phyloP scores from a whole-genome alignment of 2,113 vertebrate genomes.

The Coryphaenoides rupestris region DNA sequence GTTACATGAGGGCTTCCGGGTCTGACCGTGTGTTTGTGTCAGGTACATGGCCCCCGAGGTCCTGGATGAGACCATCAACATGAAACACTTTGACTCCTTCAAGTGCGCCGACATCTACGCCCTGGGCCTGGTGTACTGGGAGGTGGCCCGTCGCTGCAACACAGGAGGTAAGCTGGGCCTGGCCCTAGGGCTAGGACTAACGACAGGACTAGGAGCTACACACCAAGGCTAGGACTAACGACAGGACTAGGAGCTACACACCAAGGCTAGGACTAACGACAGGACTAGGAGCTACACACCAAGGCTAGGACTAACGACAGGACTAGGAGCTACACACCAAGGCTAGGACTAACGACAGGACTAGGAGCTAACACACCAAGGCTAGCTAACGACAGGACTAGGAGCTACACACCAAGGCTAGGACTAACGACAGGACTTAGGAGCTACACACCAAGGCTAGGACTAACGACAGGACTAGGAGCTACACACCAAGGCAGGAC shows the following conservation, averaged over 20 bases:
- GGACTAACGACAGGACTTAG: too few species aligned
- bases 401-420: too few species aligned
- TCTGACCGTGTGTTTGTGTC: neutral
- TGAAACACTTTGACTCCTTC: conserved; percentile 98
- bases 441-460: neutral
- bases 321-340: too few species aligned
- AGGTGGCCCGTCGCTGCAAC: conserved; percentile 92
- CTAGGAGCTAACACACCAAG: neutral
- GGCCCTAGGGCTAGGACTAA: too few species aligned
- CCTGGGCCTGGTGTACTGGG: conserved; percentile 95
- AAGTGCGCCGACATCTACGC: conserved; percentile 98
- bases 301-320: too few species aligned
- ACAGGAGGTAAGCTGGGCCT: conserved; percentile 79
- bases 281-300: neutral
- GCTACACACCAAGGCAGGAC: too few species aligned
- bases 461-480: too few species aligned
- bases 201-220: conserved; percentile 12
- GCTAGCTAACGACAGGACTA: too few species aligned
- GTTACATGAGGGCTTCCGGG: neutral
- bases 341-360: too few species aligned
- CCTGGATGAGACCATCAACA: conserved; percentile 96
- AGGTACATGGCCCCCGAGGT: conserved; percentile 99
- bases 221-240: too few species aligned
- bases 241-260: too few species aligned
- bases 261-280: too few species aligned